Evolutionary conservation across 2,113 vertebrate species (phyloP).

Genomic region (Sialia sialis): DNA sequence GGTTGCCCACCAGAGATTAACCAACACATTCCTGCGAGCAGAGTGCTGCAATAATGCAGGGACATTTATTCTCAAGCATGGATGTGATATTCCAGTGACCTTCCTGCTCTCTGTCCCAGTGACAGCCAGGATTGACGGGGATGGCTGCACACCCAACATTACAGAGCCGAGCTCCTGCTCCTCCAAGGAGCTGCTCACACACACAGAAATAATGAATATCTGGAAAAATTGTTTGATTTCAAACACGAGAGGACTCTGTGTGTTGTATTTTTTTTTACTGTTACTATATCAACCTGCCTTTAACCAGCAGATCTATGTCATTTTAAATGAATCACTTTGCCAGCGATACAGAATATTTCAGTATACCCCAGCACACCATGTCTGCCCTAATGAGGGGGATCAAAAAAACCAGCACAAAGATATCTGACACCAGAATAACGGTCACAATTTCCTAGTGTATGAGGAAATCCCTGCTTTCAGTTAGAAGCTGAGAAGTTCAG

Average conservation of each 20-base stretch:
- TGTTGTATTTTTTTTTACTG: background rate
- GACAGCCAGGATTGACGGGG: background rate
- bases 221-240: background rate
- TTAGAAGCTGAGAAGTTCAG: conserved; percentile 6
- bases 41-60: background rate
- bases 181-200: background rate
- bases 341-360: background rate
- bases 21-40: background rate
- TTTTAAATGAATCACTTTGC: background rate
- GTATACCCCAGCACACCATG: background rate
- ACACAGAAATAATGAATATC: background rate
- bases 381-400: background rate
- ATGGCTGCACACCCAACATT: rapidly evolving
- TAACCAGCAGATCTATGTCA: background rate
- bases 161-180: background rate
- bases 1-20: background rate
- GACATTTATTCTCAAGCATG: background rate
- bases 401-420: background rate
- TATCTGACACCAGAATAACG: conserved; percentile 50
- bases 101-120: background rate
- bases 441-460: conserved; percentile 30
- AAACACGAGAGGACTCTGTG: background rate
- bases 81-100: conserved; percentile 16
- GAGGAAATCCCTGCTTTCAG: conserved; percentile 53
- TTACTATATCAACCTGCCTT: conserved; percentile 43